These are phyloP conservation scores for Oryzias curvinotus DNA, from an alignment of 2,113 vertebrate genomes.

Conservation along the genomic window DNA sequence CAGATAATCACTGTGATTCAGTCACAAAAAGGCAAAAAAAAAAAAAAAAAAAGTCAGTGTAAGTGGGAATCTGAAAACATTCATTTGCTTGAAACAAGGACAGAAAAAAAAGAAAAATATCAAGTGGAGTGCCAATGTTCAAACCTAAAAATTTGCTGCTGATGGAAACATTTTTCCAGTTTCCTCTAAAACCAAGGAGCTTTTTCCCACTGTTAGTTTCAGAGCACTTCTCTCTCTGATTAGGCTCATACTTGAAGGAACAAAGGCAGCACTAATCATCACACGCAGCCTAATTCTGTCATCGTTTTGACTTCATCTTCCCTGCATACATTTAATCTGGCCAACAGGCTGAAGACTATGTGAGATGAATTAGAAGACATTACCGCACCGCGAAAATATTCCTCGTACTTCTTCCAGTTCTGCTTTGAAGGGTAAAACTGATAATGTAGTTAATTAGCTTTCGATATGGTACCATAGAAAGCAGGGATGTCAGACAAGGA, in stretches of 20 bases:
- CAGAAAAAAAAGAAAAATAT: too few relatives aligned
- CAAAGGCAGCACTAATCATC: conserved; percentile 27
- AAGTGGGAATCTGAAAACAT: too few relatives aligned
- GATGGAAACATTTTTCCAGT: conserved; percentile 13
- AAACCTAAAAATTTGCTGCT: not conserved
- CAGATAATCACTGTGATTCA: too few relatives aligned
- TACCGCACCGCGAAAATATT: not conserved
- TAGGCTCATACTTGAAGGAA: conserved; percentile 6
- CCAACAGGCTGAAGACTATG: not conserved
- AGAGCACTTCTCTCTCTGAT: not conserved
- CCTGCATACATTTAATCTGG: not conserved
- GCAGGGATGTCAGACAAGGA: conserved; percentile 1
- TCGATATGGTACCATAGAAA: not conserved
- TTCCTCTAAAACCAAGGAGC: conserved; percentile 31
- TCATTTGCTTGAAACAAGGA: too few relatives aligned
- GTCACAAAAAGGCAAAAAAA: not conserved
- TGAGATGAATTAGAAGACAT: conserved; percentile 5
- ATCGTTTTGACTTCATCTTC: conserved; percentile 18
- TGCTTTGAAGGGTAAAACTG: conserved; percentile 8
- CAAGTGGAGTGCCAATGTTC: conserved; percentile 3
- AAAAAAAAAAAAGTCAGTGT: not conserved
- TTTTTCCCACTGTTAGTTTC: conserved; percentile 25
- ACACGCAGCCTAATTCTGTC: not conserved
- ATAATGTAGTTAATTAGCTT: conserved; percentile 24
- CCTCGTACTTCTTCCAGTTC: not conserved